These are phyloP conservation scores for Shinisaurus crocodilurus DNA, from an alignment of 2,113 vertebrate genomes.

Conservation along the genomic window DNA sequence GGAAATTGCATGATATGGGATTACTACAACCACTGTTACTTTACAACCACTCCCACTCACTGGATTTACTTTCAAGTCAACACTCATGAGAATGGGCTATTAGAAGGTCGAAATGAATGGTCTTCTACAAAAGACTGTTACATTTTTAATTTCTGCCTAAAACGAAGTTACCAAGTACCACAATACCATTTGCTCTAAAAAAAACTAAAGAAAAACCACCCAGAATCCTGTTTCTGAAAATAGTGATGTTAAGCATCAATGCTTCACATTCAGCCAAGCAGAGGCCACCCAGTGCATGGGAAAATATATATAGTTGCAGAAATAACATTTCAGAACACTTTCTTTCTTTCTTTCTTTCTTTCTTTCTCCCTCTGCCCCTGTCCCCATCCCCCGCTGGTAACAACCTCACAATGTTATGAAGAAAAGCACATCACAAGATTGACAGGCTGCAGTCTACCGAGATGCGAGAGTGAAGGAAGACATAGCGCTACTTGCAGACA, in stretches of 20 bases:
- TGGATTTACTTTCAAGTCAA: neutral
- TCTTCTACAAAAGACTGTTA: neutral
- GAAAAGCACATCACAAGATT: slow-evolving; percentile 15
- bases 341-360: neutral
- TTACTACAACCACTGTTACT: no score
- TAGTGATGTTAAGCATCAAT: neutral
- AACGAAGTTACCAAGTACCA: neutral
- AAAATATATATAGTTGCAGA: neutral
- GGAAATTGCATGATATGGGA: no score
- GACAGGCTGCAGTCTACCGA: slow-evolving; percentile 14
- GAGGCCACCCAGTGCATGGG: neutral
- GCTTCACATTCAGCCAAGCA: neutral
- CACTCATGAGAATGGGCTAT: neutral
- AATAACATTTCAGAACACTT: neutral
- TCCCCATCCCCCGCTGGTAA: neutral
- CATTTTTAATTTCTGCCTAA: neutral
- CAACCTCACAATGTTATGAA: neutral
- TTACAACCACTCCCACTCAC: neutral
- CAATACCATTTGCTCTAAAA: neutral
- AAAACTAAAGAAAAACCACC: no score
- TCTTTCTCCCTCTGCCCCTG: no score
- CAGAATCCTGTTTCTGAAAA: neutral
- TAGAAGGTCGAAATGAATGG: neutral
- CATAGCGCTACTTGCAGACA: neutral
- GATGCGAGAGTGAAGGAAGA: neutral